These are phyloP conservation scores for Zoroaster sp. DNA, from an alignment of 53 echinoderm and acorn worm genomes.

Conservation along the genomic window DNA sequence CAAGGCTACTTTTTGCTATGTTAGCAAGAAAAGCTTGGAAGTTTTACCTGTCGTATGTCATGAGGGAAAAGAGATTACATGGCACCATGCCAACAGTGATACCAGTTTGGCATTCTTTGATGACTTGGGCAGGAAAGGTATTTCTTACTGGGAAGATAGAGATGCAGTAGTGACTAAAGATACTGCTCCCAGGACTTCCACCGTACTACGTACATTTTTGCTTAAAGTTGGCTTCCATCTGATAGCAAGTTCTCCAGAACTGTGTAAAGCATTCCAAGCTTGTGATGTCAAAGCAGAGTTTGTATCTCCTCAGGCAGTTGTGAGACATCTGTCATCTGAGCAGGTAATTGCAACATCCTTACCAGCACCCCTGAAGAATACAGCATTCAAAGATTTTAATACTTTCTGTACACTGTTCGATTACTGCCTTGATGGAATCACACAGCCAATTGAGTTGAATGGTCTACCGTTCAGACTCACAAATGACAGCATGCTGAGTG, in stretches of 20 bases:
- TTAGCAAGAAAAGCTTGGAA: neutral
- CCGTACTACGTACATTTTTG: neutral
- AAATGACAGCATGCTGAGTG: slow-evolving; percentile 27
- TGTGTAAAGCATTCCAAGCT: slow-evolving; percentile 21
- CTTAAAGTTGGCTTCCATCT: slow-evolving; percentile 24
- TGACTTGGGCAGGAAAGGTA: neutral
- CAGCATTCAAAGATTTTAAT: neutral
- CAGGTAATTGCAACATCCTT: neutral
- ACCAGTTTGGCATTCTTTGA: slow-evolving; percentile 46
- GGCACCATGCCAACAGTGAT: slow-evolving; percentile 48
- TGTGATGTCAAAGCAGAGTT: slow-evolving; percentile 13
- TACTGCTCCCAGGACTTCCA: neutral
- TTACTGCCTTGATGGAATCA: slow-evolving; percentile 35
- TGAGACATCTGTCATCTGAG: slow-evolving; percentile 6
- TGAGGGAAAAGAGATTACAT: neutral
- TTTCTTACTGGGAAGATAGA: neutral
- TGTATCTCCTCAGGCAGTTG: slow-evolving; percentile 38
- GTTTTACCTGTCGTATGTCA: slow-evolving; percentile 45
- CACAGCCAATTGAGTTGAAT: slow-evolving; percentile 4
- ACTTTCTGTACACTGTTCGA: neutral
- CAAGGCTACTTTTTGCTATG: slow-evolving; percentile 7
- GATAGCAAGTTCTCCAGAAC: neutral
- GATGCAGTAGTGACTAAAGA: neutral
- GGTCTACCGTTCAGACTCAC: slow-evolving; percentile 58
- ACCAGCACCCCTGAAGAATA: slow-evolving; percentile 6